Base-by-base conservation (phyloP, 2,113 vertebrate species). In the Miniopterus natalensis region DNA sequence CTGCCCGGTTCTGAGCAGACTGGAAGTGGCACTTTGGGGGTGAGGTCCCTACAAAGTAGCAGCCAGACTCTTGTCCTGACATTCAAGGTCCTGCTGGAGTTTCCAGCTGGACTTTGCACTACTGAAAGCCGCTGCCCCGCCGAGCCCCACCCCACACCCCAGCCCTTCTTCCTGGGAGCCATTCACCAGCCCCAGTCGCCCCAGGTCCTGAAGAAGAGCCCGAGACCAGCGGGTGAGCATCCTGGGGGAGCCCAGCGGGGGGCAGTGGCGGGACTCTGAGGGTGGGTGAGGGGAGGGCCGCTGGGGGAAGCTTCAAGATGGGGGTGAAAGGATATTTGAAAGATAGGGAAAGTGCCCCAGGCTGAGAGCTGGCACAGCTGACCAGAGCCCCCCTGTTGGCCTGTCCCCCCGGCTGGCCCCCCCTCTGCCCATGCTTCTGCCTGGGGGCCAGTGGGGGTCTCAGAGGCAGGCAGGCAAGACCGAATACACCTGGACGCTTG, bases 101-200 rank as follows among this genome's bases (percentile, higher is more conserved):
- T 49, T 12, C 36, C 1, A 18, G 45, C 2, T 49, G 94, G 87
- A 96, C 95, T 96, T 94, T 95, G 65, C 42, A 94, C n/a, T 49
- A 29, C 1, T 4, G 36, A 63, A 61, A 12, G 14, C 79, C 0
- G n/a, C 21, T 3, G 0, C 25, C 1, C 0, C 8, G 4, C 14
- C 0, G 3, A 3, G 31, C 57, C 80, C 59, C 74, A 63, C 68
- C 66, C n/a, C 42, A 40, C 23, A 9, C 6, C 40, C 9, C 40
- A 51, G 70, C 51, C 8, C 2, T 68, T 90, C 21, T 49, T 66
- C 29, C 29, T 63, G 25, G 7, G 71, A 71, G 49, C 47, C 84
- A 45, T 79, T 40, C 88, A 83, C 45, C 20, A 45, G 81, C 55
- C 20, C 55, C 78, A 3, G 53, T 84, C 36, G 78, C 36, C 17